Evolutionary conservation across 2,113 vertebrate species (phyloP), one percentile per base, ranked within the genome.

Genomic region (Chaetops frenatus): DNA sequence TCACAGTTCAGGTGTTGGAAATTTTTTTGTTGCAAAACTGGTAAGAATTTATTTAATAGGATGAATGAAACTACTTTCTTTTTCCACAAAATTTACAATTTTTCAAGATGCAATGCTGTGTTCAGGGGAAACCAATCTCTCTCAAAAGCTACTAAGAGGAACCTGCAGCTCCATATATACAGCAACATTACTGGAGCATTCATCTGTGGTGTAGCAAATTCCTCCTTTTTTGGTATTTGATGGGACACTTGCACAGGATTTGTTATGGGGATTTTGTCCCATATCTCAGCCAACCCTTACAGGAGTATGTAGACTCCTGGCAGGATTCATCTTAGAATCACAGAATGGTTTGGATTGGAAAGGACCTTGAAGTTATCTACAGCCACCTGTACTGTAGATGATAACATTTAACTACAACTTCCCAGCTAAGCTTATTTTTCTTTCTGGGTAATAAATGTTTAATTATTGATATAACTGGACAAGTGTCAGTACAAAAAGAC

Each of bases 281-380:
- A 0, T 50, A 50, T 6, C 36, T 73, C 62, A 80, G 56, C 29
- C 33, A 60, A 54, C 27, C 33, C n/a, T 80, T 35, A 28, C 25
- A 42, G 0, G 0, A 61, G 16, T n/a, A 27, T 1, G 0, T 5
- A n/a, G 18, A 19, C 6, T 45, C 25, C 51, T 66, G n/a, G 53
- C 4, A 66, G n/a, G 57, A 35, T 71, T 57, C 13, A n/a, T 33
- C 27, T 88, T 18, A 65, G 33, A 50, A 29, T 58, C 51, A 51
- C 0, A 51, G 51, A 58, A 65, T 20, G 23, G 33, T 66, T 73
- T 73, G 23, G 27, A 23, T 23, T 66, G 28, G 33, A 60, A 60
- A 15, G 28, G 33, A 66, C 23, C 23, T 66, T 29, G 38, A 21
- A n/a, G 33, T 20, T 44, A 51, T 18, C 23, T 6, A 50, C 18